Evolutionary conservation across 1,140 invertebrate species (phyloP).

Genomic region (Sesamia nonagrioides): DNA sequence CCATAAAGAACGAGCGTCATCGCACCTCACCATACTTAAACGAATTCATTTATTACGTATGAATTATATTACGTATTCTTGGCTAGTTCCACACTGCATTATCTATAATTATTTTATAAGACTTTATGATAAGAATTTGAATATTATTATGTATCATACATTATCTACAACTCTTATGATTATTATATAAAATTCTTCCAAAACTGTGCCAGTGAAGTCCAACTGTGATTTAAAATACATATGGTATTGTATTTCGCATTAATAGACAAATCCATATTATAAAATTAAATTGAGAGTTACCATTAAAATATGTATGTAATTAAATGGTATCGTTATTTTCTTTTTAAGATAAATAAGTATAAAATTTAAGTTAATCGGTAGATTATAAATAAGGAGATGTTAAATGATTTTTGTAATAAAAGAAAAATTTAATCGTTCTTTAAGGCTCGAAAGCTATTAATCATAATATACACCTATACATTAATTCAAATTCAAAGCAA

Average conservation of each 20-base stretch:
- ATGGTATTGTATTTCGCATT: constrained; percentile 19
- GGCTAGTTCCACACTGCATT: constrained; percentile 32
- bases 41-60: constrained; percentile 50
- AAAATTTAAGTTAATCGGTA: too few relatives aligned
- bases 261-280: background rate
- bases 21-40: constrained; percentile 58
- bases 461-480: background rate
- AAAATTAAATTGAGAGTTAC: too few relatives aligned
- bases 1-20: constrained; percentile 75
- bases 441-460: background rate
- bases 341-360: background rate
- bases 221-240: background rate
- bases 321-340: background rate
- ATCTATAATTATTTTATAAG: constrained; percentile 46
- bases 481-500: constrained; percentile 18
- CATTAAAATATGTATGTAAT: too few relatives aligned
- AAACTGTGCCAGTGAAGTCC: constrained; percentile 1
- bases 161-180: background rate
- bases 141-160: constrained; percentile 20
- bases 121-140: constrained; percentile 36
- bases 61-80: constrained; percentile 50
- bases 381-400: too few relatives aligned
- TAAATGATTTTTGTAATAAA: too few relatives aligned
- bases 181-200: background rate
- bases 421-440: too few relatives aligned